Evolutionary conservation across 2,113 vertebrate genomes (phyloP).

Genomic region (Scytalopus superciliaris): DNA sequence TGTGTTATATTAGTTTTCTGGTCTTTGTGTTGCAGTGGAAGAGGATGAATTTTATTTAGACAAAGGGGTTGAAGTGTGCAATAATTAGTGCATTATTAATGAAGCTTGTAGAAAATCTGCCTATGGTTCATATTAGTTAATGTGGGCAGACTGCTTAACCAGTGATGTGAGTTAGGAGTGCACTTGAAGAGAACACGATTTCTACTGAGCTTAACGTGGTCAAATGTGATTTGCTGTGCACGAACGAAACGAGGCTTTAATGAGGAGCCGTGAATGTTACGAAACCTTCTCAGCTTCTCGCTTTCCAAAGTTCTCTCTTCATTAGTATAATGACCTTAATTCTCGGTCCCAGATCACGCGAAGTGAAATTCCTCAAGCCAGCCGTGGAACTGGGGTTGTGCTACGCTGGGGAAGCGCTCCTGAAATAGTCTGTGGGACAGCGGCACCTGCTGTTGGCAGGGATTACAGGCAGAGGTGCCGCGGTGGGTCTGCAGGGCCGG

Average conservation of each 20-base stretch:
- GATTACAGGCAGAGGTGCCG: neutral
- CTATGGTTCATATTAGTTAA: neutral
- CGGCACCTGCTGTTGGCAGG: constrained; percentile 68
- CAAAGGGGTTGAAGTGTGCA: neutral
- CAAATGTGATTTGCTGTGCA: neutral
- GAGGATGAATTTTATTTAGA: neutral
- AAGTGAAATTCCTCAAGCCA: neutral
- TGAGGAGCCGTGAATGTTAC: neutral
- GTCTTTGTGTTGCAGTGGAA: neutral
- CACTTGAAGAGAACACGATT: neutral
- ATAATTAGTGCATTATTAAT: neutral
- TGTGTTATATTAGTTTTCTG: neutral
- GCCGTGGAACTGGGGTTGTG: neutral
- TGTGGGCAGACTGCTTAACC: neutral
- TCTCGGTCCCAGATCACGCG: neutral
- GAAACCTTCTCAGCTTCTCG: neutral
- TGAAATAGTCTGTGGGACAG: constrained; percentile 24
- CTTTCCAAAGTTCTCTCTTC: neutral
- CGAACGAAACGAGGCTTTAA: neutral
- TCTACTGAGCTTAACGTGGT: neutral
- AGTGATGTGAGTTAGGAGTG: neutral
- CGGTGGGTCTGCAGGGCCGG: too few relatives aligned
- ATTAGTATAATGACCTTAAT: neutral
- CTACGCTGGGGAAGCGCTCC: neutral
- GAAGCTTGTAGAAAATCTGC: neutral